These are phyloP conservation scores for Procavia capensis DNA, from an alignment of 2,113 vertebrate species.

Conservation along the genomic window DNA sequence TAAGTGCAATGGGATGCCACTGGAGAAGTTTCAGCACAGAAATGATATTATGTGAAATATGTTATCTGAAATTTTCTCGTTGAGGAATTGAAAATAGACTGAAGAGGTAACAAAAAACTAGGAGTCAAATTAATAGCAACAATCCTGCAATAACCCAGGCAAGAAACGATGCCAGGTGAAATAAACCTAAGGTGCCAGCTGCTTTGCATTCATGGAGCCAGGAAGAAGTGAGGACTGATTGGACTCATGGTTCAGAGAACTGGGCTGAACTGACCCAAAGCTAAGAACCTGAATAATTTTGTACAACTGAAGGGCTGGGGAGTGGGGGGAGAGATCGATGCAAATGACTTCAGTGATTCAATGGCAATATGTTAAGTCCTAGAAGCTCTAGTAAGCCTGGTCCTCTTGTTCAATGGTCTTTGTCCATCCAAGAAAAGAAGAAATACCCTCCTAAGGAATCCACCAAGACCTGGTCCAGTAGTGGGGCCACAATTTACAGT, in stretches of 20 bases:
- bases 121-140: not conserved
- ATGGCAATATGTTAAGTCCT: not conserved
- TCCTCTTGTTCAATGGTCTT: not conserved
- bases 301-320: not conserved
- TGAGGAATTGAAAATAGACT: not conserved
- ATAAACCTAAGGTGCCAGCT: not conserved
- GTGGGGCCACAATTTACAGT: not conserved
- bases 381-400: not conserved
- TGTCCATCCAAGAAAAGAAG: not conserved
- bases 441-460: not conserved
- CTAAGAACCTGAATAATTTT: not conserved
- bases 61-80: not conserved
- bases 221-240: not conserved
- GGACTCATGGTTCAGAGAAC: not conserved
- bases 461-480: not conserved
- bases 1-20: not conserved
- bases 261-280: not conserved
- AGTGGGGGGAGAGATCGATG: too few relatives aligned
- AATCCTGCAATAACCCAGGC: too few relatives aligned
- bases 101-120: not conserved
- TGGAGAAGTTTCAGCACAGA: not conserved
- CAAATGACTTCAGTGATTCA: not conserved
- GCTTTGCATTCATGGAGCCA: not conserved
- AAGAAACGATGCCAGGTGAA: not conserved
- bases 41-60: not conserved